Evolutionary conservation across 1,140 invertebrate species (phyloP).

Genomic region (Euwallacea similis): DNA sequence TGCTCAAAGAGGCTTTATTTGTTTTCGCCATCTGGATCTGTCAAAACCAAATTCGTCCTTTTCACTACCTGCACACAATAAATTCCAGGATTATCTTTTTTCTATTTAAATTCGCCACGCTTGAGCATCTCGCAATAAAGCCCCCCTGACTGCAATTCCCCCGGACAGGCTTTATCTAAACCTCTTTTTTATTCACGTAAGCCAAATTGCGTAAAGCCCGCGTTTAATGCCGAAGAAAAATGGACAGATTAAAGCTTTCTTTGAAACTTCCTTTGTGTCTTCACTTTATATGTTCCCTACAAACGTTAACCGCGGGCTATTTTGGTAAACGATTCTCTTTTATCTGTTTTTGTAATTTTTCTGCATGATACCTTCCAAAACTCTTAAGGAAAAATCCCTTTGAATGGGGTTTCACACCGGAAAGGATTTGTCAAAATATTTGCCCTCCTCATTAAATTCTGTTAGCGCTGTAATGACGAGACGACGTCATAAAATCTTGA

Average conservation of each 20-base stretch:
- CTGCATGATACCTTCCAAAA: constrained; percentile 31
- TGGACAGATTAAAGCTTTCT: constrained; percentile 33
- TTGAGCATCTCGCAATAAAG: constrained; percentile 37
- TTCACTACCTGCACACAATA: constrained; percentile 22
- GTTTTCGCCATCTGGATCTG: constrained; percentile 12
- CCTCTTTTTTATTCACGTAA: constrained; percentile 31
- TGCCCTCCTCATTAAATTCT: background rate
- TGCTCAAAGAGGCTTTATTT: background rate
- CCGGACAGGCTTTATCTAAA: constrained; percentile 26
- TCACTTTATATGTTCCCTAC: constrained; percentile 12
- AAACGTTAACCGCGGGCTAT: constrained; percentile 20
- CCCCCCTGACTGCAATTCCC: constrained; percentile 25
- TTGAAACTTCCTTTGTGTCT: constrained; percentile 33
- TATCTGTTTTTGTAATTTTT: constrained; percentile 29
- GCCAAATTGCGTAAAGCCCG: constrained; percentile 32
- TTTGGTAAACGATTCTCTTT: constrained; percentile 26
- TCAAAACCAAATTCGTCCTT: constrained; percentile 9
- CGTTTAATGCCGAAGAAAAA: constrained; percentile 30
- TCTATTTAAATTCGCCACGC: constrained; percentile 33
- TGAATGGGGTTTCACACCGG: constrained; percentile 11
- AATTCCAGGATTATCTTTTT: constrained; percentile 35
- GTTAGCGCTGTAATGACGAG: background rate
- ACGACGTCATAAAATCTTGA: background rate
- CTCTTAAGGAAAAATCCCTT: constrained; percentile 31
- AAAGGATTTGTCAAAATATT: constrained; percentile 41